Evolutionary conservation across 2,888 invertebrate genomes (phyloP), one percentile per base, ranked within the genome.

Genomic region (Tachina lurida): DNA sequence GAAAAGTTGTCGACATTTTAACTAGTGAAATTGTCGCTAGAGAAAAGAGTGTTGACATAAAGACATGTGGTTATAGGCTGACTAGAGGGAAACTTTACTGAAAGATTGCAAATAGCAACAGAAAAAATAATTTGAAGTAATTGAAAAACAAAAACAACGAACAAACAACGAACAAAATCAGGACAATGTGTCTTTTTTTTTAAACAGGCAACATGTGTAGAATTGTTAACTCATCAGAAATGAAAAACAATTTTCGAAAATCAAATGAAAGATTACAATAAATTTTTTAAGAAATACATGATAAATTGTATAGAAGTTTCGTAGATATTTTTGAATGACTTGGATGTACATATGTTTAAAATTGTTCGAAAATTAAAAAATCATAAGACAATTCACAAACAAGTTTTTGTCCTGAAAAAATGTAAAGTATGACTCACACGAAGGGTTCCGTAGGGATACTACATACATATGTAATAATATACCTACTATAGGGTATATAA

Each of bases 151-250:
- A 45, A 47, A 56, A 19, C 58, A 22, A 31, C 5, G 7, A 31
- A 31, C 31, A 31, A 31, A 31, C 45, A 31, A 12, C 54, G n/a
- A 8, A 3, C 12, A 12, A 13, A 41, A 54, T 2, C n/a, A 63
- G 39, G n/a, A n/a, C n/a, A n/a, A n/a, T n/a, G n/a, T n/a, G n/a
- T n/a, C n/a, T n/a, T n/a, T n/a, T n/a, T n/a, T n/a, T n/a, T n/a
- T n/a, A n/a, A n/a, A 13, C 43, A 74, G 54, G 62, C 70, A 70
- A 47, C 76, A 82, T 78, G 65, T 73, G 78, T 45, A 49, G 39
- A 76, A 63, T 52, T 56, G 41, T 39, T 15, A 60, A 43, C 74
- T 60, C 49, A 71, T 71, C 70, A 76, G 54, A 70, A 71, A 49
- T 67, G n/a, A 17, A 74, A 74, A 80, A 56, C 13, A 43, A 79